A percentile compares a stretch with the other conserved stretches of the same genome.
These are phyloP conservation scores for Diplodus puntazzo DNA, from an alignment of 2,797 vertebrate genomes.

Conservation along the genomic window DNA sequence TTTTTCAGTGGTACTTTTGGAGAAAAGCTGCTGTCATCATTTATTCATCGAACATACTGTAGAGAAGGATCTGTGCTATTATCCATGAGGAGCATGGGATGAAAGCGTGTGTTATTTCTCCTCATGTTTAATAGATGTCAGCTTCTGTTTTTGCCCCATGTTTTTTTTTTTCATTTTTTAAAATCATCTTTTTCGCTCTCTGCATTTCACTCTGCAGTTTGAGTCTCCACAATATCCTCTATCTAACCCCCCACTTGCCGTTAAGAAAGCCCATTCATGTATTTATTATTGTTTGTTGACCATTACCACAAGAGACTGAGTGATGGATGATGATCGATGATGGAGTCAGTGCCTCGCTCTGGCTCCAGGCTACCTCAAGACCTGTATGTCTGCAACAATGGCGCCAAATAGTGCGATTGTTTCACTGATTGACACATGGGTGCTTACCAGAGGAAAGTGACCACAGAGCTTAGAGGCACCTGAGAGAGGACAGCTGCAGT, in stretches of 20 bases:
- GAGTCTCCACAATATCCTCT: background rate
- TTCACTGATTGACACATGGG: conserved; percentile 13
- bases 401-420: background rate
- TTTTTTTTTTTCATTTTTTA: conserved; percentile 20
- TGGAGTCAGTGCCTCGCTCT: conserved; percentile 38
- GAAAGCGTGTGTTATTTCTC: conserved; percentile 37
- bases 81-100: conserved; percentile 33
- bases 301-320: conserved; percentile 31
- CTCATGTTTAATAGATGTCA: conserved; percentile 70
- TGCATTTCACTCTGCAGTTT: background rate
- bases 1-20: conserved; percentile 28
- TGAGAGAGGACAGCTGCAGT: conserved; percentile 5
- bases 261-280: conserved; percentile 30
- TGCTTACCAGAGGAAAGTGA: conserved; percentile 24
- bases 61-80: conserved; percentile 58
- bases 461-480: background rate
- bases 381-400: background rate
- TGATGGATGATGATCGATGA: conserved; percentile 35
- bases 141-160: conserved; percentile 42
- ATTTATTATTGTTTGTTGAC: conserved; percentile 37
- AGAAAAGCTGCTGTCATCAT: conserved; percentile 64
- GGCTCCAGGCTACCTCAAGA: conserved; percentile 42
- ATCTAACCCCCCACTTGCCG: background rate
- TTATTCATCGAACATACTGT: conserved; percentile 63
- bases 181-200: background rate